These are phyloP conservation scores for Pseudococcus jackbeardsleyi DNA, from an alignment of 2,888 invertebrate species.

Conservation along the genomic window DNA sequence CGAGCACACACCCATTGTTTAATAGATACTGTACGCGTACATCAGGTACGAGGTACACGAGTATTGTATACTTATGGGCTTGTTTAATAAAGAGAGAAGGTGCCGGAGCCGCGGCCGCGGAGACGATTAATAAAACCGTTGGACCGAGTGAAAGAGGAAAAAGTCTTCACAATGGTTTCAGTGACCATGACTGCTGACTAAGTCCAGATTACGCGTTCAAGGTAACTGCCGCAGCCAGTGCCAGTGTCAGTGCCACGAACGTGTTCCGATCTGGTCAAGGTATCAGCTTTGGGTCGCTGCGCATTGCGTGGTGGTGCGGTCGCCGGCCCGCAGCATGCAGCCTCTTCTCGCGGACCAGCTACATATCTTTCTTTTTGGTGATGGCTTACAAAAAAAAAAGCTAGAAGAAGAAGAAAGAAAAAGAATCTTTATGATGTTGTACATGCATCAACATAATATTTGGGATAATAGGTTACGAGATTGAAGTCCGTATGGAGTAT, in stretches of 20 bases:
- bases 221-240: conserved; percentile 35
- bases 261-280: conserved; percentile 30
- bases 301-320: not conserved
- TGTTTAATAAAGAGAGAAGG: conserved; percentile 23
- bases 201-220: conserved; percentile 58
- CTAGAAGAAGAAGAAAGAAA: conserved; percentile 1
- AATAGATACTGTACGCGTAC: not conserved
- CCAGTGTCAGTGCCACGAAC: not conserved
- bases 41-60: not conserved
- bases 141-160: conserved; percentile 56
- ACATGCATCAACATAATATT: conserved; percentile 51
- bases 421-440: conserved; percentile 28
- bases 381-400: not conserved
- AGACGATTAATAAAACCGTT: conserved; percentile 11
- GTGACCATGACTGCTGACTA: conserved; percentile 47
- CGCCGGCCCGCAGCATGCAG: not conserved
- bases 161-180: conserved; percentile 55
- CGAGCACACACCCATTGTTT: not conserved
- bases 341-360: not conserved
- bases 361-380: not conserved
- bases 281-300: not conserved
- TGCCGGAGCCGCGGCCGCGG: not conserved
- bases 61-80: not conserved
- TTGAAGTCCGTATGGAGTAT: conserved; percentile 9
- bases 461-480: conserved; percentile 56